Conservation (phyloP, 2,113 vertebrate species). For the Chiloscyllium plagiosum region DNA sequence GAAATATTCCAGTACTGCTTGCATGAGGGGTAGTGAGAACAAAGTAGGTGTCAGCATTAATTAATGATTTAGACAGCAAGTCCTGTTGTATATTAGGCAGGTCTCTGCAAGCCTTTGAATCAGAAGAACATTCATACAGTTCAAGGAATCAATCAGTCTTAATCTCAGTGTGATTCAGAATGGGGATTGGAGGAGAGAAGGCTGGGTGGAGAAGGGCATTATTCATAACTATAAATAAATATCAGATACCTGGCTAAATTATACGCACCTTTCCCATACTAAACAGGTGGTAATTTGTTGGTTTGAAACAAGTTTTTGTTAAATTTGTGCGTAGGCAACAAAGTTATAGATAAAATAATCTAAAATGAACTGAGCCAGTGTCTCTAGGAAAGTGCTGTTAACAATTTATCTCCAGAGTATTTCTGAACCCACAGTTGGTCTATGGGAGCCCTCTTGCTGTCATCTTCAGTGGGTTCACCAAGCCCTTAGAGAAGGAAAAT, state of each 20-base stretch:
- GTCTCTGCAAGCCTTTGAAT: not conserved
- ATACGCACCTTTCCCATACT: not conserved
- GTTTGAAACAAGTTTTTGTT: not conserved
- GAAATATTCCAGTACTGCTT: not conserved
- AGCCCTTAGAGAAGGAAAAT: not conserved
- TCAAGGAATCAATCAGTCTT: not conserved
- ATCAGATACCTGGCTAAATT: not conserved
- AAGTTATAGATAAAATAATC: not conserved
- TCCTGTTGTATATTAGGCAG: not conserved
- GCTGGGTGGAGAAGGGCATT: too few species aligned
- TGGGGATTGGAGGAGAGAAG: not conserved
- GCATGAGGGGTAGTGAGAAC: not conserved
- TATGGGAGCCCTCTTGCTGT: conserved; percentile 23
- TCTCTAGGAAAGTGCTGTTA: not conserved
- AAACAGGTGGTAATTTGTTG: too few species aligned
- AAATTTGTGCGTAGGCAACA: not conserved
- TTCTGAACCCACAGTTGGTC: not conserved
- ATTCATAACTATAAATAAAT: not conserved
- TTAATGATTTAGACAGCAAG: not conserved
- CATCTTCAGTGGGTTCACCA: not conserved
- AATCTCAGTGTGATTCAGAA: not conserved
- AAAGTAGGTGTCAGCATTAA: not conserved
- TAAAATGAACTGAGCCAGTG: not conserved
- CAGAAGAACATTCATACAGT: not conserved
- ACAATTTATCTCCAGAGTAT: not conserved